Conservation (phyloP, 2,888 invertebrate species). For the Helicoverpa assulta region DNA sequence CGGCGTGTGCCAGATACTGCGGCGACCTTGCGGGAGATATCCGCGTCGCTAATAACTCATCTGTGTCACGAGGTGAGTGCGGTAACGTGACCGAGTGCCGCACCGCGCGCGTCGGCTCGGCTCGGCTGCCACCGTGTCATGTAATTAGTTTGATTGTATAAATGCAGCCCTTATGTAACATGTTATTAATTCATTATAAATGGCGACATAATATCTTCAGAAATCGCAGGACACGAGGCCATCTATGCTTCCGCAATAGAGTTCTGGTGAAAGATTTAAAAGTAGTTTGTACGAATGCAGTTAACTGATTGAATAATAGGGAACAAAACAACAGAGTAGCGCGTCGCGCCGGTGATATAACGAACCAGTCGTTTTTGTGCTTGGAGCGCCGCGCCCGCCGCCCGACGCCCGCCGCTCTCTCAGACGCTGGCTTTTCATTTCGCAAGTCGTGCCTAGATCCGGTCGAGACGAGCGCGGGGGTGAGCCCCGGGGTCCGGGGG, state of each 20-base stretch:
- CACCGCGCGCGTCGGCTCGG: conserved; percentile 32
- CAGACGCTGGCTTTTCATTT: conserved; percentile 23
- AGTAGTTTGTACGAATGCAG: conserved; percentile 36
- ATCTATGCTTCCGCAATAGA: conserved; percentile 29
- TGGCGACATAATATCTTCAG: conserved; percentile 10
- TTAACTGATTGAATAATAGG: conserved; percentile 49
- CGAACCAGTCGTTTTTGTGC: conserved; percentile 1
- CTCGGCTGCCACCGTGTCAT: conserved; percentile 3
- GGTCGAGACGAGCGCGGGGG: conserved; percentile 11
- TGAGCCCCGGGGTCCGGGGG: no score
- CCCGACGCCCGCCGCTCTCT: not conserved
- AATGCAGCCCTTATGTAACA: conserved; percentile 24
- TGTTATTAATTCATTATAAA: not conserved
- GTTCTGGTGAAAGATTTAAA: conserved; percentile 35
- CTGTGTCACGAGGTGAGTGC: conserved; percentile 31
- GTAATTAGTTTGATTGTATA: conserved; percentile 6
- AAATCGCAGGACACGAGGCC: conserved; percentile 11
- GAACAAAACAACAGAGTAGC: conserved; percentile 49
- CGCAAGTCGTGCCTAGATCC: conserved; percentile 32
- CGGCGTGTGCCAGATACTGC: not conserved
- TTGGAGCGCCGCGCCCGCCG: not conserved
- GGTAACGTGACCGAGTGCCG: conserved; percentile 8
- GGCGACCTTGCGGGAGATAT: conserved; percentile 8
- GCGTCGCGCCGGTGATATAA: conserved; percentile 35
- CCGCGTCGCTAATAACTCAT: conserved; percentile 15